phyloP scores from a whole-genome alignment of 2,888 invertebrate species.

The Ichneumoninae sp. region DNA sequence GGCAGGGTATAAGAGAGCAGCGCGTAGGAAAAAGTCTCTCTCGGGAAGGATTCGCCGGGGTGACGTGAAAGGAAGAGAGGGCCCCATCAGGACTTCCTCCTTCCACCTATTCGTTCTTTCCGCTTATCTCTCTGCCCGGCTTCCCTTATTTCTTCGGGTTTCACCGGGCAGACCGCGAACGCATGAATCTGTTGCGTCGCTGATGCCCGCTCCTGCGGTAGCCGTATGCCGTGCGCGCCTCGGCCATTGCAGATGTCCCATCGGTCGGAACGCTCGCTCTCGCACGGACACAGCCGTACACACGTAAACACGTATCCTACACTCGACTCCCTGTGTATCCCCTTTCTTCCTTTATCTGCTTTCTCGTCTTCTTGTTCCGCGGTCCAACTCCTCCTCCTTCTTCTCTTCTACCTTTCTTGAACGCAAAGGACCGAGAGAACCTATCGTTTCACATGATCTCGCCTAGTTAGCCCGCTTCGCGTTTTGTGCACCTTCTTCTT shows the following conservation, averaged over 20 bases:
- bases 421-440: slow-evolving; percentile 69
- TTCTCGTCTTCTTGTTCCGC: slow-evolving; percentile 58
- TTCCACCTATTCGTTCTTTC: slow-evolving; percentile 31
- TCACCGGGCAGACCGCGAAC: slow-evolving; percentile 72
- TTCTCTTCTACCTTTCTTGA: slow-evolving; percentile 53
- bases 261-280: slow-evolving; percentile 56
- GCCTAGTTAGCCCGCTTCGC: slow-evolving; percentile 79
- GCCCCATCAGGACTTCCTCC: slow-evolving; percentile 72
- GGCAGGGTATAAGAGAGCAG: slow-evolving; percentile 53
- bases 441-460: slow-evolving; percentile 80
- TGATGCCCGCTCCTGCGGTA: slow-evolving; percentile 38
- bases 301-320: slow-evolving; percentile 1
- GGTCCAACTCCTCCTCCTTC: slow-evolving; percentile 52
- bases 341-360: slow-evolving; percentile 54
- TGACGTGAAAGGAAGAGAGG: slow-evolving; percentile 74
- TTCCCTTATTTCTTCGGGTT: slow-evolving; percentile 75
- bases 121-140: slow-evolving; percentile 75
- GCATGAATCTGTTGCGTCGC: slow-evolving; percentile 73
- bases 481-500: slow-evolving; percentile 62
- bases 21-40: slow-evolving; percentile 50
- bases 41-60: slow-evolving; percentile 56
- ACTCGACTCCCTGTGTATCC: slow-evolving; percentile 13
- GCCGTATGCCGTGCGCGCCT: slow-evolving; percentile 31
- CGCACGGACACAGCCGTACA: not conserved
- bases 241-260: slow-evolving; percentile 70